Percentiles rank a stretch among this genome's conserved stretches.
phyloP scores from a whole-genome alignment of 2,888 invertebrate species.

The Elegia similella region DNA sequence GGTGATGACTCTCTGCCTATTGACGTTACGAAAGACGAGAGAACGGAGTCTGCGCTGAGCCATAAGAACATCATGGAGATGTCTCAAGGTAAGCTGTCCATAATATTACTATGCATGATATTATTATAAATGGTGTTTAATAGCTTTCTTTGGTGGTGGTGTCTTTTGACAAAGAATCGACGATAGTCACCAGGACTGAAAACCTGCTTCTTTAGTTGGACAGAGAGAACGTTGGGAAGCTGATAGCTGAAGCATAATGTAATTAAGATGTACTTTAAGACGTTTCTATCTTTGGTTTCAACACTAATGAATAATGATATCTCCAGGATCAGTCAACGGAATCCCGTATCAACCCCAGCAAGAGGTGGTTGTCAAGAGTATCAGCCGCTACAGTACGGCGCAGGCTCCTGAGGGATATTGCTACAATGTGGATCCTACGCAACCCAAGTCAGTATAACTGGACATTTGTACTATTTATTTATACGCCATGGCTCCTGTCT shows the following conservation, averaged over 20 bases:
- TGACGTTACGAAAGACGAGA: constrained; percentile 95
- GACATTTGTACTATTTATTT: neutral
- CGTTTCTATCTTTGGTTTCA: too few species aligned
- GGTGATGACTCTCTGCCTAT: constrained; percentile 96
- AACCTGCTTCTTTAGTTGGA: too few species aligned
- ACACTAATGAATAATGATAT: neutral
- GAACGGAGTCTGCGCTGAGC: constrained; percentile 85
- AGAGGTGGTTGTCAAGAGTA: constrained; percentile 75
- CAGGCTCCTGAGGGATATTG: constrained; percentile 75
- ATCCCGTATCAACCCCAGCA: constrained; percentile 72
- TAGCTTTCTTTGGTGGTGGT: too few species aligned
- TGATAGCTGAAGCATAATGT: too few species aligned
- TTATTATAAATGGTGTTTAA: too few species aligned
- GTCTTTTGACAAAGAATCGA: too few species aligned
- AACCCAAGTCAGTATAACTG: constrained; percentile 68
- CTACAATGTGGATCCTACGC: constrained; percentile 75
- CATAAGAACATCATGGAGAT: constrained; percentile 78
- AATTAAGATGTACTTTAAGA: too few species aligned
- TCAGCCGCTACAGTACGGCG: constrained; percentile 73
- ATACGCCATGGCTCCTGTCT: too few species aligned
- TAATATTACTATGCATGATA: neutral
- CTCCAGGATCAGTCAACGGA: constrained; percentile 65
- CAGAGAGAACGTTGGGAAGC: too few species aligned
- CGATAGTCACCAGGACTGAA: too few species aligned
- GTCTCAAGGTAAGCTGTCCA: constrained; percentile 57